A percentile compares a stretch with the other conserved stretches of the same genome.
Evolutionary conservation across 1,140 invertebrate genomes (phyloP).

Genomic region (Antheraea pernyi): DNA sequence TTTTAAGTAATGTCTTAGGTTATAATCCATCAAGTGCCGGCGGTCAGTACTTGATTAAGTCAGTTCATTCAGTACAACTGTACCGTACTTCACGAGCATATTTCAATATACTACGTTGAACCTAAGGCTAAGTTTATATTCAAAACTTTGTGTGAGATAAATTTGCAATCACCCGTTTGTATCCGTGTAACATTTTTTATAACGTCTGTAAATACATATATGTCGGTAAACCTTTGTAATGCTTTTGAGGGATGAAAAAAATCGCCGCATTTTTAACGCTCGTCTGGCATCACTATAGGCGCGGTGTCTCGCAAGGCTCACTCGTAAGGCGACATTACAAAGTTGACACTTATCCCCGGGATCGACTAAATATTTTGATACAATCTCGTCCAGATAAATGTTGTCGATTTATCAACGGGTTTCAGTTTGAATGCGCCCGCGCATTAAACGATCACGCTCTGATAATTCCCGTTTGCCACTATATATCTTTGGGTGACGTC

Average conservation of each 20-base stretch:
- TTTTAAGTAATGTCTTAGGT: no score
- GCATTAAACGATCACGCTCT: slow-evolving; percentile 39
- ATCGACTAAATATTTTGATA: slow-evolving; percentile 74
- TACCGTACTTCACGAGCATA: no score
- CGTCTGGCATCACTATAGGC: not conserved
- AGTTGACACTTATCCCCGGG: slow-evolving; percentile 60
- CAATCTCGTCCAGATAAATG: slow-evolving; percentile 67
- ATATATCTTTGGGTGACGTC: slow-evolving; percentile 63
- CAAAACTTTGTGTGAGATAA: no score
- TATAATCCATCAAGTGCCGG: no score
- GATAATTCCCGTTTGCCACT: slow-evolving; percentile 55
- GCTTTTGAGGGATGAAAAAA: not conserved
- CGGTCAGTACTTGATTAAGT: no score
- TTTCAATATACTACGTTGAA: no score
- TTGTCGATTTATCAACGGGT: slow-evolving; percentile 63
- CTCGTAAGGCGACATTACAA: slow-evolving; percentile 45
- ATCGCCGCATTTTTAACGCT: not conserved
- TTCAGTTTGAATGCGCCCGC: slow-evolving; percentile 44
- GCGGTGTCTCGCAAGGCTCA: slow-evolving; percentile 37
- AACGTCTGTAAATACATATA: no score
- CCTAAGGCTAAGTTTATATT: no score
- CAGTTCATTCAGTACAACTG: no score
- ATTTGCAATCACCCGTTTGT: no score
- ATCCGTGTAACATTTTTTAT: no score
- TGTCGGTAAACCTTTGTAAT: not conserved